phyloP scores from a whole-genome alignment of 2,797 vertebrate genomes.

The Erpetoichthys calabaricus region DNA sequence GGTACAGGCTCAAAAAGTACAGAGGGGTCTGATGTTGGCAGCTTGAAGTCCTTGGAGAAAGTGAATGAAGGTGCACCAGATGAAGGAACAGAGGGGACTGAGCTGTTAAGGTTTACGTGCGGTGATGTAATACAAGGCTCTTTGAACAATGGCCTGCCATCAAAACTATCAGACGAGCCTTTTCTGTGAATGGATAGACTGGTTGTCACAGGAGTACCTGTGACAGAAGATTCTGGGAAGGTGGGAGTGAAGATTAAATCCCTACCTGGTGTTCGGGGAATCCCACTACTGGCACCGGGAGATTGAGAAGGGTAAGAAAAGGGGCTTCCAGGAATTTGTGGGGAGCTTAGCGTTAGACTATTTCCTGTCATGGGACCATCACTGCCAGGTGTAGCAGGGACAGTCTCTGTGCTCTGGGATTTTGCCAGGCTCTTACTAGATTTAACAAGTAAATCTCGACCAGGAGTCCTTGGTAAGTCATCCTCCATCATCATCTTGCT shows the following conservation, averaged over 20 bases:
- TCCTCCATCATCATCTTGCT: slow-evolving; percentile 66
- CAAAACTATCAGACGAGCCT: slow-evolving; percentile 62
- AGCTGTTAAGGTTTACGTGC: slow-evolving; percentile 38
- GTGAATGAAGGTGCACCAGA: slow-evolving; percentile 35
- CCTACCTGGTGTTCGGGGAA: slow-evolving; percentile 86
- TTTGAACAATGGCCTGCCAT: slow-evolving; percentile 63
- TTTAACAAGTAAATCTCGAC: slow-evolving; percentile 65
- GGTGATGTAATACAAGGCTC: slow-evolving; percentile 55
- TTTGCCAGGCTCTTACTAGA: slow-evolving; percentile 56
- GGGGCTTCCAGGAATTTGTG: slow-evolving; percentile 80
- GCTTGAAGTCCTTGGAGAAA: slow-evolving; percentile 29
- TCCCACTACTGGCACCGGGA: slow-evolving; percentile 68
- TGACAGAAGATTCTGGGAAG: slow-evolving; percentile 73
- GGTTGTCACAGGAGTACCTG: slow-evolving; percentile 41
- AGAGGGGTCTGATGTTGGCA: slow-evolving; percentile 9
- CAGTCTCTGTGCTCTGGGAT: slow-evolving; percentile 77
- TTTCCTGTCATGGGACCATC: slow-evolving; percentile 74
- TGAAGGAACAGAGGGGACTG: slow-evolving; percentile 35
- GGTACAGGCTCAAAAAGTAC: slow-evolving; percentile 14
- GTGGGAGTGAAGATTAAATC: slow-evolving; percentile 87
- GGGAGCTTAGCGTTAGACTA: slow-evolving; percentile 70
- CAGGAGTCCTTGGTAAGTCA: slow-evolving; percentile 78
- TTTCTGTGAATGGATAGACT: slow-evolving; percentile 61
- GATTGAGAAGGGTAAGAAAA: slow-evolving; percentile 92
- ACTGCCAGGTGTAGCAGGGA: slow-evolving; percentile 72